Evolutionary conservation across 2,797 vertebrate species (phyloP).

Genomic region (Micrastur ruficollis): DNA sequence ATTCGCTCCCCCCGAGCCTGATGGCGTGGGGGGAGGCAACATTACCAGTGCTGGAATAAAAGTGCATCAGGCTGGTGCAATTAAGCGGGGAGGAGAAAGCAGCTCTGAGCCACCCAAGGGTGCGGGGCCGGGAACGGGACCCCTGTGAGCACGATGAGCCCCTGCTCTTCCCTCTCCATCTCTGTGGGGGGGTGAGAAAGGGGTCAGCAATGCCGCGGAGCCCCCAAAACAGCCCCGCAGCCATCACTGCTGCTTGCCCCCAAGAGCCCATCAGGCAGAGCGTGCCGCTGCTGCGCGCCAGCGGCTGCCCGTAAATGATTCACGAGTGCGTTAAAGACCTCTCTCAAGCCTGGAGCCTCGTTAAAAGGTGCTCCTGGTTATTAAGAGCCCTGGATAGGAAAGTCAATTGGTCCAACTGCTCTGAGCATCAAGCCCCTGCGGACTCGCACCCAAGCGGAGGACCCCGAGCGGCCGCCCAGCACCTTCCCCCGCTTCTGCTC

Average conservation of each 20-base stretch:
- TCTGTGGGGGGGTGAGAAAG: not conserved
- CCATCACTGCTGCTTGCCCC: not conserved
- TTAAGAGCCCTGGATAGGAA: not conserved
- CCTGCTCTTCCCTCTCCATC: not conserved
- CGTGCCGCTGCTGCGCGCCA: not conserved
- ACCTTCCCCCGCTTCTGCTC: not conserved
- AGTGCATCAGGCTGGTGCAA: not conserved
- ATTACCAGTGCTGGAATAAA: not conserved
- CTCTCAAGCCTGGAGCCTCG: not conserved
- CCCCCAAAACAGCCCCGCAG: fast-evolving
- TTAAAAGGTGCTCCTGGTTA: not conserved
- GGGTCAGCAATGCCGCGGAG: not conserved
- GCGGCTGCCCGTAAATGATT: not conserved
- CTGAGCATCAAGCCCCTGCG: fast-evolving
- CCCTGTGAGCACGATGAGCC: fast-evolving
- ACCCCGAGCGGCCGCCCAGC: fast-evolving
- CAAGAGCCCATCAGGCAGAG: not conserved
- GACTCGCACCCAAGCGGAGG: not conserved
- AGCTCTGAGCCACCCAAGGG: not conserved
- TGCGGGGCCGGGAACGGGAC: fast-evolving
- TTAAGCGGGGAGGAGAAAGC: not conserved
- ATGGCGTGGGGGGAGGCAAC: not conserved
- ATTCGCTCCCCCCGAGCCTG: fast-evolving
- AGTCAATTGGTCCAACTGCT: not conserved
- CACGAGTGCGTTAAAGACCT: not conserved